Conservation (phyloP, 2,113 vertebrate species). For the Redunca redunca region DNA sequence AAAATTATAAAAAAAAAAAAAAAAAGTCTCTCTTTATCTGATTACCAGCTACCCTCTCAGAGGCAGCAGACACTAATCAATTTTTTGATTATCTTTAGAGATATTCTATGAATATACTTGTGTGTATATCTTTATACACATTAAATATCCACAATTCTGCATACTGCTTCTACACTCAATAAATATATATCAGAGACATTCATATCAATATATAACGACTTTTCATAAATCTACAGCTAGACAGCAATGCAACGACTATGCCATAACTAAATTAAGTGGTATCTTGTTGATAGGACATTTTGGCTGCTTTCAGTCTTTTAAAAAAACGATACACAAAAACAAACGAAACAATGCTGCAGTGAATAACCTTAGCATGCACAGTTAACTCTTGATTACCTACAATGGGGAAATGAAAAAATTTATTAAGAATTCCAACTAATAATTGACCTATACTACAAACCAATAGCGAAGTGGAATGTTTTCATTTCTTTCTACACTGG, state of each 20-base stretch:
- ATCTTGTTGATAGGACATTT: not conserved
- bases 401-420: not conserved
- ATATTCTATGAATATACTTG: not conserved
- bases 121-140: not conserved
- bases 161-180: not conserved
- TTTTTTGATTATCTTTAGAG: not conserved
- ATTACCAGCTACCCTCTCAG: not conserved
- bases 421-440: not conserved
- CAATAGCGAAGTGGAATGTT: not conserved
- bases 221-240: not conserved
- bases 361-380: not conserved
- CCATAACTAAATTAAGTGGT: not conserved
- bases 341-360: not conserved
- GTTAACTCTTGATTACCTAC: not conserved
- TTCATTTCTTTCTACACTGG: not conserved
- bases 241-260: not conserved
- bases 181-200: not conserved
- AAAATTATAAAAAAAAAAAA: no score
- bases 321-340: conserved; percentile 45
- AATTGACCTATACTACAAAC: not conserved
- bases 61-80: not conserved
- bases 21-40: not conserved
- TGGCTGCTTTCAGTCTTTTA: not conserved
- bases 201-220: not conserved
- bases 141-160: not conserved